A percentile compares a stretch with the other conserved stretches of the same genome.
phyloP scores from a whole-genome alignment of 2,113 vertebrate species.

The Chaetorhynchus papuensis region DNA sequence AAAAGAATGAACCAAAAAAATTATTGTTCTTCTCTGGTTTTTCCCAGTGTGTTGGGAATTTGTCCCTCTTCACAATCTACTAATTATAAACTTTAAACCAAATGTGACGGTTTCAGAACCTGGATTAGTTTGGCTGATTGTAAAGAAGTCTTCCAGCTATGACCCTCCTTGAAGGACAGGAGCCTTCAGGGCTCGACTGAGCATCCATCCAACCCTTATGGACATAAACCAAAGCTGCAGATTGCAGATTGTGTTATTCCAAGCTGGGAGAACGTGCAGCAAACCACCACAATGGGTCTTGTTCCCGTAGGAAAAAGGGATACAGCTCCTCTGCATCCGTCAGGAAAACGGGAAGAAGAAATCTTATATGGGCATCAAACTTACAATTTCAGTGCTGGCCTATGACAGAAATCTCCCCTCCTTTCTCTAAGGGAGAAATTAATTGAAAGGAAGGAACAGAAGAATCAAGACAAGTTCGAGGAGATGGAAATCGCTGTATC shows the following conservation, averaged over 20 bases:
- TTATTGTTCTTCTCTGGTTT: neutral
- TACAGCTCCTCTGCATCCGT: neutral
- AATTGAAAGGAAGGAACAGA: neutral
- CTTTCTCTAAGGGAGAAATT: neutral
- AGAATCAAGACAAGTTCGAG: neutral
- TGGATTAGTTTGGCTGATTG: neutral
- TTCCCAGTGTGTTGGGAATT: neutral
- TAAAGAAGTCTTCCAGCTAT: neutral
- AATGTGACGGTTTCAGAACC: neutral
- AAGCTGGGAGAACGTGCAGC: neutral
- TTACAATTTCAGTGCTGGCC: neutral
- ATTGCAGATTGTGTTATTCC: neutral
- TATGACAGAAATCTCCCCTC: neutral
- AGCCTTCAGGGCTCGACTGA: neutral
- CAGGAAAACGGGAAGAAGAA: neutral
- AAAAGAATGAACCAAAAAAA: neutral
- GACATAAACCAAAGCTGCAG: neutral
- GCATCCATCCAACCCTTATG: neutral
- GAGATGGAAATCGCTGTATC: neutral
- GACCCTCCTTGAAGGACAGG: neutral
- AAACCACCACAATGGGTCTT: fast-evolving
- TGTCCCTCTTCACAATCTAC: neutral
- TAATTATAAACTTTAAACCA: neutral
- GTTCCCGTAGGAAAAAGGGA: neutral
- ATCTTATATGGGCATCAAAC: neutral